Evolutionary conservation across 1,140 invertebrate species (phyloP), one percentile per base, ranked within the genome.

Genomic region (Pemphigus obesinymphae): DNA sequence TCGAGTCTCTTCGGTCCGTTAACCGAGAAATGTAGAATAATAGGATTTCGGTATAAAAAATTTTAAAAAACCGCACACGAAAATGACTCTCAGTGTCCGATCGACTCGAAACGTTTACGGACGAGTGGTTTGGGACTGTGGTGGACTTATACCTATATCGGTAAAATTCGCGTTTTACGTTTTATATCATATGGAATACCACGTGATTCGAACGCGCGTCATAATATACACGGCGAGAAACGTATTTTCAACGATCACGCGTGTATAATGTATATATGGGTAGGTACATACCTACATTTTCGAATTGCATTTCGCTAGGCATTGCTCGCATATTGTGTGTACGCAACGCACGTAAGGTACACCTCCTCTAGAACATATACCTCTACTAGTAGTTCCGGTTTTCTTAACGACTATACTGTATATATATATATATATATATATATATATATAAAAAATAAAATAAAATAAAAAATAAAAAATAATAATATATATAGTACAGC

Each of bases 361-460:
- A n/a, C 66, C 66, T 43, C 66, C 66, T 70, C 66, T 43, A 45
- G 3, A 23, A 34, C 20, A 68, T 23, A 37, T 40, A 68, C 63
- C 66, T n/a, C n/a, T n/a, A n/a, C n/a, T 11, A 15, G 37, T 50
- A 50, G 70, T 73, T 73, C 70, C 70, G 70, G 70, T 73, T 73
- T 15, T 73, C 70, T 11, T 17, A 29, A 72, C 68, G 29, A 72
- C 43, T n/a, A n/a, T n/a, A n/a, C n/a, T n/a, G n/a, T n/a, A n/a
- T 43, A 40, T 40, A 40, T 68, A 68, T 20, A 29, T 8, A 8
- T 40, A 43, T n/a, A n/a, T n/a, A n/a, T 43, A 40, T 40, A 40
- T 68, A 68, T 20, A 29, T 8, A 8, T 40, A 43, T n/a, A n/a
- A n/a, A n/a, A n/a, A n/a, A n/a, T n/a, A n/a, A n/a, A n/a, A n/a